Conservation (phyloP, 2,113 vertebrate genomes). For the Pampusana beccarii region DNA sequence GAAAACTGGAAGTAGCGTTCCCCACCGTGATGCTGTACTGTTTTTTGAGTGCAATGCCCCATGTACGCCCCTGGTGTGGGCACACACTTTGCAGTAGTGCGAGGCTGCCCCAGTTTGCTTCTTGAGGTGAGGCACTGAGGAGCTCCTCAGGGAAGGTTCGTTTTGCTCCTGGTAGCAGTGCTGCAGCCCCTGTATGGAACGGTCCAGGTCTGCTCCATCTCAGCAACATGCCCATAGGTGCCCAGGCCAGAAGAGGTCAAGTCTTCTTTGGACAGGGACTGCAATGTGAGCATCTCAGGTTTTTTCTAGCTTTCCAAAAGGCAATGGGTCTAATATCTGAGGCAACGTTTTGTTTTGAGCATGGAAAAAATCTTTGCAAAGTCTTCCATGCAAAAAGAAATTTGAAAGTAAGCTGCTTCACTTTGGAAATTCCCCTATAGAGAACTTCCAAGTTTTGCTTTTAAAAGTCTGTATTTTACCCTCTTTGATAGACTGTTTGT, state of each 20-base stretch:
- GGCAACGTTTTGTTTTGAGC: background rate
- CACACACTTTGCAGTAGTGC: rapidly evolving
- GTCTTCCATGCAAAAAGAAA: background rate
- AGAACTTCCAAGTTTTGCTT: background rate
- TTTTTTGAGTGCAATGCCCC: background rate
- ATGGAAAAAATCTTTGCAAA: background rate
- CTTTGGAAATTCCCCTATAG: background rate
- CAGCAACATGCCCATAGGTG: background rate
- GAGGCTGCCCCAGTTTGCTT: background rate
- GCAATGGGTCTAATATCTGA: background rate
- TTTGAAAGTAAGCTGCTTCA: background rate
- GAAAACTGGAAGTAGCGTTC: background rate
- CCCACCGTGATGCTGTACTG: rapidly evolving
- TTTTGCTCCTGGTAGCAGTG: background rate
- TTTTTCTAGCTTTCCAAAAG: background rate
- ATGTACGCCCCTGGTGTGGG: background rate
- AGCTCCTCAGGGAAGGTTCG: background rate
- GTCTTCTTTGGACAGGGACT: background rate
- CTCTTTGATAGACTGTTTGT: background rate
- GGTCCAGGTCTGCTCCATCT: rapidly evolving
- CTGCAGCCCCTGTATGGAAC: background rate
- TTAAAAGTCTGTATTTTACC: background rate
- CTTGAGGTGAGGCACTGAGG: rapidly evolving
- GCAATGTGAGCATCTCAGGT: rapidly evolving
- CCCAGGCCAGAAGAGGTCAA: background rate